Evolutionary conservation across 2,888 invertebrate genomes (phyloP), one percentile per base, ranked within the genome.

Genomic region (Drosophila imparisetae): DNA sequence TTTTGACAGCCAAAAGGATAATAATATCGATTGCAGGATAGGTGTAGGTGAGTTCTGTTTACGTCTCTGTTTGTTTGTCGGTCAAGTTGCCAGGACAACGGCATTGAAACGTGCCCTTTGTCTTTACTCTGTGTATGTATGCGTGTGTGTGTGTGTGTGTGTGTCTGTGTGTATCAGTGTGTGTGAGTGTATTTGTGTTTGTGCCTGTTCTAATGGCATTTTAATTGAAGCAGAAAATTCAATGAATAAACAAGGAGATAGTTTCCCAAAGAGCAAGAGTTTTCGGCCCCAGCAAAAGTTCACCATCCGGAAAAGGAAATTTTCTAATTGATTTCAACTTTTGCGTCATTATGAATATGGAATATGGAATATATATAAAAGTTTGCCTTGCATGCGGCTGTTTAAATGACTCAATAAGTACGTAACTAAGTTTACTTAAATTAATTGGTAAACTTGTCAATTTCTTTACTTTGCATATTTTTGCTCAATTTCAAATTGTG

Each of bases 171-270:
- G 36, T 48, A 27, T 36, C n/a, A 4, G 5, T 59, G 52, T 62
- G 45, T 54, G 73, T 50, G 55, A 4, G 34, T 40, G 21, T 32
- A 34, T 50, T n/a, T 45, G 45, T 32, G 42, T 48, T 18, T 52
- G n/a, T 50, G 63, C 53, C 57, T 29, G 32, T 66, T 87, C 78
- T 85, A 85, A 85, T 85, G 85, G 69, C 81, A 77, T 86, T 85
- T 88, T 85, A 85, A 85, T 85, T 85, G 83, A 85, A 88, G 83
- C 70, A 70, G 75, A 75, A 81, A 86, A 80, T 80, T 86, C 86
- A 81, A 78, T 85, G 89, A 85, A 88, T 88, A 86, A 86, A 83
- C 83, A 78, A 81, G 50, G 34, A 80, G 83, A 73, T 83, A 85
- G 83, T 83, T 74, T 62, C 29, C 48, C 75, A 77, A 78, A 72